Percentiles rank a stretch among this genome's conserved stretches.
Conservation (phyloP, 2,113 vertebrate species). For the Drymodes brunneopygia region DNA sequence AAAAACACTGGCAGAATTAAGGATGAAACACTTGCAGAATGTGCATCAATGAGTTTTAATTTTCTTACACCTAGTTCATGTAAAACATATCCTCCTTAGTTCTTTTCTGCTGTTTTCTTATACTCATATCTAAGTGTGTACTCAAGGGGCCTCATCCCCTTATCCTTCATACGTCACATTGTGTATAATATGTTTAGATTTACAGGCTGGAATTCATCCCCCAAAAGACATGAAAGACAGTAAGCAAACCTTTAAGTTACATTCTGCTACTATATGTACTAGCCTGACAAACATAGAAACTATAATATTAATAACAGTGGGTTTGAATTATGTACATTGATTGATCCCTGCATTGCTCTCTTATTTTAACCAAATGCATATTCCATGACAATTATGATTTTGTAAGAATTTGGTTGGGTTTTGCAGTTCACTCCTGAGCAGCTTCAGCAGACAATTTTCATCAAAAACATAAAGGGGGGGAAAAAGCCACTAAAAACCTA, state of each 20-base stretch:
- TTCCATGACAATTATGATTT: neutral
- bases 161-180: neutral
- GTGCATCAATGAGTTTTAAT: neutral
- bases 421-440: neutral
- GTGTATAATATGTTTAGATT: neutral
- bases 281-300: neutral
- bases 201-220: neutral
- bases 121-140: neutral
- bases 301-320: neutral
- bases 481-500: neutral
- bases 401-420: neutral
- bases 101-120: neutral
- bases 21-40: neutral
- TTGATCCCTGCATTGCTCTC: neutral
- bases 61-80: neutral
- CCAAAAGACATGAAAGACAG: neutral
- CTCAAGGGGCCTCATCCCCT: neutral
- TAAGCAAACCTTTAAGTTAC: neutral
- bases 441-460: neutral
- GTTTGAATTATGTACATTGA: neutral
- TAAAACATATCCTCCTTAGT: neutral
- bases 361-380: neutral
- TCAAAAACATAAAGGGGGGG: fast-evolving
- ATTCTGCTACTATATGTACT: neutral
- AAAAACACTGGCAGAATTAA: neutral